These are phyloP conservation scores for Punctoribates punctum DNA, from an alignment of 2,888 invertebrate genomes.

Conservation along the genomic window DNA sequence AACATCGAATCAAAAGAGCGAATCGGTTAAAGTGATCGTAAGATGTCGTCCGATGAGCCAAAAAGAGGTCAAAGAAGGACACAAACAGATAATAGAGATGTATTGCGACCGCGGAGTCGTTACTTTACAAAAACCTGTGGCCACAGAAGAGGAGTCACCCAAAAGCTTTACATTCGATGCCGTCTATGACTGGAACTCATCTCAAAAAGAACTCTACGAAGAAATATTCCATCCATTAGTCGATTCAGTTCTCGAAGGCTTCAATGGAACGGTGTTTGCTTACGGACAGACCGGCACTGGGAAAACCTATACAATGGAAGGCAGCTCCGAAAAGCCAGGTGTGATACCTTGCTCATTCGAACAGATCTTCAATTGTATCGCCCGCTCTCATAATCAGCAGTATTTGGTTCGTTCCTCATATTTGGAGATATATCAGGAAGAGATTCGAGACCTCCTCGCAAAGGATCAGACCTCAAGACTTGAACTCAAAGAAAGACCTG, in stretches of 20 bases:
- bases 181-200: conserved; percentile 85
- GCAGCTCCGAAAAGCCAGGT: conserved; percentile 68
- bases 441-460: conserved; percentile 87
- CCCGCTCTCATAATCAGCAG: conserved; percentile 83
- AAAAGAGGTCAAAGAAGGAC: conserved; percentile 72
- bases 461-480: conserved; percentile 61
- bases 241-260: conserved; percentile 90
- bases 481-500: conserved; percentile 91
- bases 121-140: conserved; percentile 79
- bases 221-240: conserved; percentile 93
- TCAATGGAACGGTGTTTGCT: conserved; percentile 76
- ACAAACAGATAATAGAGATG: conserved; percentile 70
- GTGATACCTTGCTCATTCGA: conserved; percentile 99
- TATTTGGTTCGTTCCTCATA: conserved; percentile 97
- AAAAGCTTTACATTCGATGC: conserved; percentile 97
- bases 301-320: conserved; percentile 77
- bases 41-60: conserved; percentile 91
- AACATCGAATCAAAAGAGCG: conserved; percentile 52
- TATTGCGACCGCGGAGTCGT: conserved; percentile 81
- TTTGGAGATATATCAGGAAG: conserved; percentile 98
- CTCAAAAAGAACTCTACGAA: conserved; percentile 88
- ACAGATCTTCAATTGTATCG: conserved; percentile 96
- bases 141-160: conserved; percentile 57
- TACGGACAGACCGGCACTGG: conserved; percentile 80
- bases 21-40: conserved; percentile 94